Base-by-base conservation (phyloP, 2,888 invertebrate genomes). In the Holacanthella duospinosa region DNA sequence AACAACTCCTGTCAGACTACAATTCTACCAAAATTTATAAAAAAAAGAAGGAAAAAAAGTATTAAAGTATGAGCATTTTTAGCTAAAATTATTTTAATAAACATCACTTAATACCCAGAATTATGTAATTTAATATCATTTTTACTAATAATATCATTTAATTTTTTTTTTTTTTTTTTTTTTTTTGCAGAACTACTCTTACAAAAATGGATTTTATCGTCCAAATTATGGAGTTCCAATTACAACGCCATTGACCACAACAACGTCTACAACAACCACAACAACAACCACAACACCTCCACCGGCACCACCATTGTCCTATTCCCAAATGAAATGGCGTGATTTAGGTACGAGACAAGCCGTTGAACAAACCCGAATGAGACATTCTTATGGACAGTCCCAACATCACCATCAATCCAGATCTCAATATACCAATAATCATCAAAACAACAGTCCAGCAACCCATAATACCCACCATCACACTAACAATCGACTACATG, bases 301-400 rank as follows among this genome's bases (percentile, higher is more conserved):
- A 6, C 62, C 70, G 4, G 66, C 66, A 21, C 68, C 70, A 0
- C 64, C 62, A 29, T 64, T 69, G 26, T 71, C 71, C 0, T 73
- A 71, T 53, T 73, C 73, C 3, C 71, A 71, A 43, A 69, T 66
- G 64, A 73, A 73, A 61, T 73, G 73, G 73, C 66, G 71, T 43
- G 62, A 68, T 36, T 60, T 70, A n/a, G 71, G 73, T 9, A 71
- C 68, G 1, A 63, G 71, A 2, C 70, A 71, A 67, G 68, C 69
- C 1, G 63, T 73, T 19, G 73, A 73, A 12, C 66, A 69, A 43
- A 68, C 67, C 61, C 64, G 73, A 26, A 57, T 70, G 57, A 43
- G 44, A 25, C 59, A 59, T 55, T 26, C 60, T 27, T 26, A 65
- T n/a, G 36, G 61, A 53, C 62, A 63, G 21, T 25, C 43, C 59